Conservation (phyloP, 2,888 invertebrate genomes). For the Cantharis flavilabris region DNA sequence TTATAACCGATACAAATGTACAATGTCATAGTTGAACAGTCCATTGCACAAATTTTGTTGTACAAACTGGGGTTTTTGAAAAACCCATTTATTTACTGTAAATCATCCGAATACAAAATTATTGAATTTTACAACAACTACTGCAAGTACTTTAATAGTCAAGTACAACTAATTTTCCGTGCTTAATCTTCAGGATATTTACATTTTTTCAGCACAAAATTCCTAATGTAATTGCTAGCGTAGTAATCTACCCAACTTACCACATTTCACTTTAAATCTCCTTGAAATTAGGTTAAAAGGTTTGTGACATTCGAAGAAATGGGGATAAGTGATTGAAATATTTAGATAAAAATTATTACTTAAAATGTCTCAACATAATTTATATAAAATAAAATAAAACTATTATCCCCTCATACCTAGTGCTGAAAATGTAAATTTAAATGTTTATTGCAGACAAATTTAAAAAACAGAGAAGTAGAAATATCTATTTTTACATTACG, state of each 20-base stretch:
- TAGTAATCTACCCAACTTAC: neutral
- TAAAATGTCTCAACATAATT: neutral
- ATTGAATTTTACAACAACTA: neutral
- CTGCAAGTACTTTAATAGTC: neutral
- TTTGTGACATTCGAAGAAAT: neutral
- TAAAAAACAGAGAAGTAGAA: constrained; percentile 7
- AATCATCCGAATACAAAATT: constrained; percentile 9
- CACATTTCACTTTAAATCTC: neutral
- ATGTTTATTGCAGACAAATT: neutral
- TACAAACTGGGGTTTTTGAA: constrained; percentile 7
- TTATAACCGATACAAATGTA: constrained; percentile 43
- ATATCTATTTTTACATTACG: constrained; percentile 35
- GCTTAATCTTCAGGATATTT: neutral
- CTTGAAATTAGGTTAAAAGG: neutral
- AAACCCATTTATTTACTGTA: constrained; percentile 9
- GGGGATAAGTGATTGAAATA: neutral
- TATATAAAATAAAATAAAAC: neutral
- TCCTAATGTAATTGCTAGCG: neutral
- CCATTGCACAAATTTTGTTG: constrained; percentile 16
- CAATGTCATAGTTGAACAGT: constrained; percentile 33
- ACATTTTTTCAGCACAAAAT: neutral
- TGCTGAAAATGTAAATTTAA: neutral
- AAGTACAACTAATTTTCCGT: neutral
- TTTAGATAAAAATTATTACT: neutral
- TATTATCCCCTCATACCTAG: neutral